These are phyloP conservation scores for Platichthys stellatus DNA, from an alignment of 2,113 vertebrate species.

Conservation along the genomic window DNA sequence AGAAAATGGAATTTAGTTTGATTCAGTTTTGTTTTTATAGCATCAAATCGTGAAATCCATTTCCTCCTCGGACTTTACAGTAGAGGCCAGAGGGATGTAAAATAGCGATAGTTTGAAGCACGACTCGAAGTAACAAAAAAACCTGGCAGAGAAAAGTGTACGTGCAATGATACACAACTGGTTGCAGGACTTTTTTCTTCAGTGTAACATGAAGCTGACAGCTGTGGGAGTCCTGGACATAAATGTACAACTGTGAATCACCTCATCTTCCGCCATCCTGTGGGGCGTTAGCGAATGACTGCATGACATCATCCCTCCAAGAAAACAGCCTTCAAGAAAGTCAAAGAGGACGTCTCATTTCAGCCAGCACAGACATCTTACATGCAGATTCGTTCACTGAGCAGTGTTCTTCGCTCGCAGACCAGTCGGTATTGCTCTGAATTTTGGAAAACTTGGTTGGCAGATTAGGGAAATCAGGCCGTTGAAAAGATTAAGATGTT, in stretches of 20 bases:
- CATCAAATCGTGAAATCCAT: neutral
- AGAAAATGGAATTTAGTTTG: neutral
- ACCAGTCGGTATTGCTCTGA: slow-evolving; percentile 7
- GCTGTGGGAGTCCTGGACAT: slow-evolving; percentile 45
- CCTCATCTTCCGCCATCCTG: slow-evolving; percentile 34
- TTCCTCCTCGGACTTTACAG: neutral
- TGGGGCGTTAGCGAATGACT: slow-evolving; percentile 27
- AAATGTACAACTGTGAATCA: slow-evolving; percentile 61
- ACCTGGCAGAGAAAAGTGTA: neutral
- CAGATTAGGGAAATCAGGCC: slow-evolving; percentile 36
- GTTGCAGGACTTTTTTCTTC: slow-evolving; percentile 28
- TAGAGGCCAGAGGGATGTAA: neutral
- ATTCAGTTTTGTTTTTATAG: neutral
- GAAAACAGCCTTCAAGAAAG: slow-evolving; percentile 49
- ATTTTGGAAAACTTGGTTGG: slow-evolving; percentile 10
- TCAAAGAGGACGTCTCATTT: slow-evolving; percentile 33
- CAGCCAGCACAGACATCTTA: slow-evolving; percentile 14
- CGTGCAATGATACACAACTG: slow-evolving; percentile 3
- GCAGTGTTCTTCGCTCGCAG: neutral
- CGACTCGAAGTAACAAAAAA: neutral
- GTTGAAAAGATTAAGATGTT: slow-evolving; percentile 18
- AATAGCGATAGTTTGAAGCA: neutral
- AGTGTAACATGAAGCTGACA: slow-evolving; percentile 46
- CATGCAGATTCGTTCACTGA: slow-evolving; percentile 21
- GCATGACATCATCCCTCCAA: slow-evolving; percentile 66